phyloP scores from a whole-genome alignment of 2,113 vertebrate genomes.

The Spheniscus mendiculus region DNA sequence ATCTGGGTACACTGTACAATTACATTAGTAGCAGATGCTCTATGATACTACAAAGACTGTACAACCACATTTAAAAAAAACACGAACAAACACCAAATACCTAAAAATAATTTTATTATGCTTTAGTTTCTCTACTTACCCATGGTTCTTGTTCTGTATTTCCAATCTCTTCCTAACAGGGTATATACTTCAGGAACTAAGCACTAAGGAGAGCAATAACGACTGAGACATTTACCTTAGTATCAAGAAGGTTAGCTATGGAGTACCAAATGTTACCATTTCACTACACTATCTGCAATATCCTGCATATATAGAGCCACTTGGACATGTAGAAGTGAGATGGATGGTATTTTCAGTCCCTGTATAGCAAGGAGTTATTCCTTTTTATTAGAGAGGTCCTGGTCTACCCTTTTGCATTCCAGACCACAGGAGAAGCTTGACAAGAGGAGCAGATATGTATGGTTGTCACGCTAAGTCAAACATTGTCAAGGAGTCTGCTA shows the following conservation, averaged over 20 bases:
- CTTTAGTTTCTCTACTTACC: background rate
- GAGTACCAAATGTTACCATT: background rate
- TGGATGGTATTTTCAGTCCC: background rate
- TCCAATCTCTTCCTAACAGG: background rate
- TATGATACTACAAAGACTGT: background rate
- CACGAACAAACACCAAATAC: background rate
- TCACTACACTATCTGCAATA: background rate
- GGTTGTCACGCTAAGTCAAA: background rate
- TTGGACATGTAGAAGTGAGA: background rate
- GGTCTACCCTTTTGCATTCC: background rate
- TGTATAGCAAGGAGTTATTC: no score
- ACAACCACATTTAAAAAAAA: background rate
- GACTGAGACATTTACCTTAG: background rate
- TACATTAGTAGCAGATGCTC: background rate
- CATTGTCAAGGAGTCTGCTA: background rate
- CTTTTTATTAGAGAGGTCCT: background rate
- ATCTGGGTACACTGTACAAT: background rate
- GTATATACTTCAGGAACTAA: background rate
- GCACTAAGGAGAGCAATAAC: background rate
- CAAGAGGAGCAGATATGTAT: background rate
- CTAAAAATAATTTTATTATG: background rate
- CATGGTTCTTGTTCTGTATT: background rate
- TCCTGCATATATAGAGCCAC: background rate
- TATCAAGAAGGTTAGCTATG: background rate
- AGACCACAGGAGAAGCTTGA: background rate